These are phyloP conservation scores for Galaxias olidus DNA, from an alignment of 2,797 vertebrate species.

Conservation along the genomic window DNA sequence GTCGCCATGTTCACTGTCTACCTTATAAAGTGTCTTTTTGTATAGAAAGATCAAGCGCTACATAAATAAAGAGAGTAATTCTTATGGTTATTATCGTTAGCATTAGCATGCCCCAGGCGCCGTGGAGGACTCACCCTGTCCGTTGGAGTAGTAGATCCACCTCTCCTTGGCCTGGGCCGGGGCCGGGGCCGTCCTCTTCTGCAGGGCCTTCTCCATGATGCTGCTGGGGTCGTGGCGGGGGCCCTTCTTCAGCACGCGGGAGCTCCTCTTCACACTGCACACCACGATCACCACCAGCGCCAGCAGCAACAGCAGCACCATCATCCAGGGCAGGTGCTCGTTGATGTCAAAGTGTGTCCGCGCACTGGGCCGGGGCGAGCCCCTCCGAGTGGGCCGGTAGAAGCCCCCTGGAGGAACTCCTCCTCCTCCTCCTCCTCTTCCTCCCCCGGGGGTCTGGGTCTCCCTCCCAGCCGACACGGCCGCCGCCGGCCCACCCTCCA, in stretches of 20 bases:
- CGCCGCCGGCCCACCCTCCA: constrained; percentile 39
- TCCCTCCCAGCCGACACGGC: too few species aligned
- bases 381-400: constrained; percentile 81
- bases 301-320: constrained; percentile 90
- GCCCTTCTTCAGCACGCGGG: constrained; percentile 90
- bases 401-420: constrained; percentile 55
- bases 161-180: constrained; percentile 85
- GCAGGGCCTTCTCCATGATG: constrained; percentile 92
- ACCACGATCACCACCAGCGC: constrained; percentile 92
- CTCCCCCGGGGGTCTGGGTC: background rate
- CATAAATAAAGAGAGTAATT: too few species aligned
- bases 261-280: constrained; percentile 92
- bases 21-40: too few species aligned
- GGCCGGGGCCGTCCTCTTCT: constrained; percentile 81
- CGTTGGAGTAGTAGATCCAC: constrained; percentile 94
- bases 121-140: constrained; percentile 83
- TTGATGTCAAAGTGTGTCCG: constrained; percentile 96
- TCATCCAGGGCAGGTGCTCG: constrained; percentile 98
- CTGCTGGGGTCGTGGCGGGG: constrained; percentile 91
- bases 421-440: constrained; percentile 24
- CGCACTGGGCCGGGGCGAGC: constrained; percentile 77
- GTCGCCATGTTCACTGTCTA: too few species aligned
- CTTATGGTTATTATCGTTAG: too few species aligned
- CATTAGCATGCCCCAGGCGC: too few species aligned
- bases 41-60: too few species aligned